Conservation (phyloP, 1,140 invertebrate species). For the Drosophila subobscura region DNA sequence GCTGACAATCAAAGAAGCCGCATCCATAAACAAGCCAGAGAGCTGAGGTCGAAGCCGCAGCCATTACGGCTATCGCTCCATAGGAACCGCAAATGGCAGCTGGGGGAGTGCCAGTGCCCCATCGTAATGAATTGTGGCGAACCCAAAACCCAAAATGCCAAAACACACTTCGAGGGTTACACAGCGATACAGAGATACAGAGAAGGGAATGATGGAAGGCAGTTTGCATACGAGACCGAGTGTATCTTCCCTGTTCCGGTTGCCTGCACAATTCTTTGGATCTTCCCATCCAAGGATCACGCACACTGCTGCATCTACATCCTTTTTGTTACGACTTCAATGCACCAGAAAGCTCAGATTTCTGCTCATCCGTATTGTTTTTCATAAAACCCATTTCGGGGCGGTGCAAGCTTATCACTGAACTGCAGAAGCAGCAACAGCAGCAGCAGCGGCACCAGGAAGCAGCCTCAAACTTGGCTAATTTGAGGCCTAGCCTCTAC, state of each 20-base stretch:
- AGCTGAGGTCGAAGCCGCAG: slow-evolving; percentile 13
- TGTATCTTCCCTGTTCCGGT: slow-evolving; percentile 38
- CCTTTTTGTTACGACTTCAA: slow-evolving; percentile 20
- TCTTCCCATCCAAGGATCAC: slow-evolving; percentile 9
- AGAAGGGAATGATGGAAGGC: slow-evolving; percentile 34
- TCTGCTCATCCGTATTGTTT: slow-evolving; percentile 49
- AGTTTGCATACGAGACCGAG: slow-evolving; percentile 21
- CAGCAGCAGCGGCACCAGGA: too few species aligned
- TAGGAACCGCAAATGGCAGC: background rate
- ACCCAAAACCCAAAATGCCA: slow-evolving; percentile 35
- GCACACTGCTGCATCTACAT: slow-evolving; percentile 20
- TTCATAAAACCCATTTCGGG: slow-evolving; percentile 64
- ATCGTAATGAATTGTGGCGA: slow-evolving; percentile 53
- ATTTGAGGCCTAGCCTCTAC: slow-evolving; percentile 53
- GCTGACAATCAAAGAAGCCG: slow-evolving; percentile 50
- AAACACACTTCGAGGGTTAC: background rate
- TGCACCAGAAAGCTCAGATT: slow-evolving; percentile 15
- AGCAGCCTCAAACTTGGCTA: slow-evolving; percentile 62
- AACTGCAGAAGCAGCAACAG: slow-evolving; percentile 18
- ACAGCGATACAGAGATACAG: slow-evolving; percentile 13
- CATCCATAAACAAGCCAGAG: slow-evolving; percentile 39
- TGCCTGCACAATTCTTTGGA: slow-evolving; percentile 48
- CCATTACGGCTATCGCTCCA: slow-evolving; percentile 1
- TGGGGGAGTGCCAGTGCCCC: too few species aligned
- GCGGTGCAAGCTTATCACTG: slow-evolving; percentile 64